Evolutionary conservation across 2,113 vertebrate species (phyloP), one percentile per base, ranked within the genome.

Genomic region (Podarcis cretensis): DNA sequence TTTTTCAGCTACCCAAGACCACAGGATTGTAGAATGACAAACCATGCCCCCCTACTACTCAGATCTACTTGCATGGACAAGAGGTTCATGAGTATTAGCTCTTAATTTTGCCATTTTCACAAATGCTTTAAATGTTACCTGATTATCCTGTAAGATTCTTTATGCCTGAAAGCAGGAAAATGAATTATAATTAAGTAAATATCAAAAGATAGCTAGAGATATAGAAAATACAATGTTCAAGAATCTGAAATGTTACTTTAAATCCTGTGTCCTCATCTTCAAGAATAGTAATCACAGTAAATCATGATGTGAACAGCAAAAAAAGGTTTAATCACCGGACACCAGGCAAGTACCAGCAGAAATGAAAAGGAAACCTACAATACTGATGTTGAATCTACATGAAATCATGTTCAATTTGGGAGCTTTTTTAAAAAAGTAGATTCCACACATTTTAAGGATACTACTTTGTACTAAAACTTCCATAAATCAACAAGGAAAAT

Each of bases 301-400:
- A 85, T 96, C 95, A 96, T 96, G 89, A 96, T 96, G 95, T 96
- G 95, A 96, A 96, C 95, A 97, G 95, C 96, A 96, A 91, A 92
- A 88, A 91, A 88, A 54, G 48, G 90, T 92, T 95, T 95, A 96
- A 96, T 96, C 95, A 96, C 87, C 87, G 96, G 95, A 96, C 96
- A 95, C 82, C 75, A 83, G 63, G 59, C 23, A 37, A 76, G 48
- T 68, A 63, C 3, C 7, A 59, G 3, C 18, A 65, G 32, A 25
- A 57, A 12, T 37, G 18, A 10, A 81, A 84, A 40, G 23, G 8
- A 30, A 71, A 30, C 6, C 1, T 37, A 27, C 21, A 16, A 66
- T 25, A 12, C n/a, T 35, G 2, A 43, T 37, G 21, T 48, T 63
- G 73, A 5, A 13, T 0, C 37, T n/a, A 63, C 66, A 59, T 23